These are phyloP conservation scores for Caenorhabditis parvicauda DNA, from an alignment of 2,888 invertebrate species.

Conservation along the genomic window DNA sequence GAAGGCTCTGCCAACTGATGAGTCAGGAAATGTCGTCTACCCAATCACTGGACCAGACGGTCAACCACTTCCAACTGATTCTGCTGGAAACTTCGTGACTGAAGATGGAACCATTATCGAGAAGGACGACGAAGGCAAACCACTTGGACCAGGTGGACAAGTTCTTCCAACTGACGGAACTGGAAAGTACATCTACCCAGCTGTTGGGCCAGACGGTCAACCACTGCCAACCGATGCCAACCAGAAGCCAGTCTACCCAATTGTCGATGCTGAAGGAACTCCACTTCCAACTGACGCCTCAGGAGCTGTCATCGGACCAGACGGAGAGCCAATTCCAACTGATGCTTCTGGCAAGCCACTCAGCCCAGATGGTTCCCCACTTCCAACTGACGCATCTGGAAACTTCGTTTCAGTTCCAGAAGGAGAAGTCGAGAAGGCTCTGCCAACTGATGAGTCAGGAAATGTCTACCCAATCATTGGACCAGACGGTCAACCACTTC, in stretches of 20 bases:
- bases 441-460: conserved; percentile 7
- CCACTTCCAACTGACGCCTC: conserved; percentile 21
- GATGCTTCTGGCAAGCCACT: conserved; percentile 23
- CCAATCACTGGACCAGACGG: conserved; percentile 11
- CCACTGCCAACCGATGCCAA: conserved; percentile 13
- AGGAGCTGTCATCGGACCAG: conserved; percentile 5
- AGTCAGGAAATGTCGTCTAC: conserved; percentile 3
- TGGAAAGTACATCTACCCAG: conserved; percentile 18
- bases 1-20: no score
- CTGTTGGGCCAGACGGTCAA: conserved; percentile 19
- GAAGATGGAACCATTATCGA: conserved; percentile 17
- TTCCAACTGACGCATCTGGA: conserved; percentile 5
- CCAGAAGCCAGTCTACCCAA: conserved; percentile 15
- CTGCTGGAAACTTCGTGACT: conserved; percentile 11
- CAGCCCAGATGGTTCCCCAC: conserved; percentile 26
- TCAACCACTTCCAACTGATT: conserved; percentile 18
- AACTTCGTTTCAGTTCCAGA: conserved; percentile 3
- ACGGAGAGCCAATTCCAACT: conserved; percentile 31
- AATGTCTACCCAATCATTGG: conserved; percentile 3
- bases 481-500: conserved; percentile 13
- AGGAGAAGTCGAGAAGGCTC: conserved; percentile 2
- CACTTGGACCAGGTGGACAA: conserved; percentile 15
- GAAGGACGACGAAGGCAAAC: conserved; percentile 12
- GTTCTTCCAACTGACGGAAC: conserved; percentile 32
- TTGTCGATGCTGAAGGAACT: conserved; percentile 19